These are phyloP conservation scores for Allolobophora icterica DNA, from an alignment of 2,888 invertebrate genomes.

Conservation along the genomic window DNA sequence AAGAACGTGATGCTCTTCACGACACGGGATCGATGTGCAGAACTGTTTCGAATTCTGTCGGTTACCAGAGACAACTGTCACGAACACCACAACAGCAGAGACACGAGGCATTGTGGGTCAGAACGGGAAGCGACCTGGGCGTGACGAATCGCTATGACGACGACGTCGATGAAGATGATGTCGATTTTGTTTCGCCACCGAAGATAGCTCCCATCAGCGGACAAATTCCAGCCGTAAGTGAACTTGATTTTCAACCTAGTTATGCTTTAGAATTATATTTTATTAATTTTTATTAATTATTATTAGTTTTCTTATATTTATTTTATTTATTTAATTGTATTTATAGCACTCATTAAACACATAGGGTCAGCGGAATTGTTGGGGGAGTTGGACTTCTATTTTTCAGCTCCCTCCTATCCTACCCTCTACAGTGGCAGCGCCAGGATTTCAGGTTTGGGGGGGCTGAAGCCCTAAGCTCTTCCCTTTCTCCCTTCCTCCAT, in stretches of 20 bases:
- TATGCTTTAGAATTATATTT: no score
- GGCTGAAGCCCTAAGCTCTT: no score
- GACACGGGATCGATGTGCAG: background rate
- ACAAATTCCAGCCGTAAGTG: background rate
- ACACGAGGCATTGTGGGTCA: background rate
- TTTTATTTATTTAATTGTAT: no score
- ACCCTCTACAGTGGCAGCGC: no score
- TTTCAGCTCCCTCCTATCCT: no score
- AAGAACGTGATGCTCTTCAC: background rate
- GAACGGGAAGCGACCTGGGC: background rate
- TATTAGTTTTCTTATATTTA: no score
- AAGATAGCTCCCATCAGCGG: conserved; percentile 29
- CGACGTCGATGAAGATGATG: background rate
- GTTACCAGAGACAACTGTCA: background rate
- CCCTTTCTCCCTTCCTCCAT: no score
- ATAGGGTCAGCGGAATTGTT: no score
- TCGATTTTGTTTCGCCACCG: conserved; percentile 23
- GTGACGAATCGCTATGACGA: background rate
- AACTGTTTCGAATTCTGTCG: background rate
- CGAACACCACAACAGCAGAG: background rate
- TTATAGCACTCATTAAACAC: background rate
- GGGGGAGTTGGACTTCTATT: no score
- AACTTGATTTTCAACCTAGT: background rate
- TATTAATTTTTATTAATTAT: no score
- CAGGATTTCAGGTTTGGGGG: no score